Evolutionary conservation across 2,113 vertebrate genomes (phyloP).

Genomic region (Lepus europaeus): DNA sequence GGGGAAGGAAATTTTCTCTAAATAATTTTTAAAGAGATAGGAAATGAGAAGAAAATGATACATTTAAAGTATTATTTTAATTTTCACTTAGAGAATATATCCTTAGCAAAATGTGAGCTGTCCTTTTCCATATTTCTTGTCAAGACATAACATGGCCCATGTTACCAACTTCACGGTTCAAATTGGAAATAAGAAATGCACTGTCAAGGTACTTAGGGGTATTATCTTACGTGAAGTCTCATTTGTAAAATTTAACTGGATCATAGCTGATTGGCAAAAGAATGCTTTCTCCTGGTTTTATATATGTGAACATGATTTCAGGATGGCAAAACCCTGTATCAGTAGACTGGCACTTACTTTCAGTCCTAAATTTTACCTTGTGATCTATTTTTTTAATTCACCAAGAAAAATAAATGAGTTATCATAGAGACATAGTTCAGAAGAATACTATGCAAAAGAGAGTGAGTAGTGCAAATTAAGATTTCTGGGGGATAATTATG

Average conservation of each 20-base stretch:
- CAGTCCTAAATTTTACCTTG: background rate
- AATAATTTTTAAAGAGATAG: conserved; percentile 66
- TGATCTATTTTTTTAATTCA: background rate
- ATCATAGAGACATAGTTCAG: background rate
- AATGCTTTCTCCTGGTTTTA: background rate
- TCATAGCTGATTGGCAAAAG: background rate
- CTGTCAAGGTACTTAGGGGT: background rate
- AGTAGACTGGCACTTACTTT: background rate
- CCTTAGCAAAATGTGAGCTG: background rate
- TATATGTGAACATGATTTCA: background rate
- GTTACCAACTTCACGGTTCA: background rate
- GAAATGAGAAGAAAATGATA: background rate
- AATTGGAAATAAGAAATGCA: background rate
- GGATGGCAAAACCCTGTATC: background rate
- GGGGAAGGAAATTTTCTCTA: conserved; percentile 49
- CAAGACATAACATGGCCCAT: background rate
- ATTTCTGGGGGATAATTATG: background rate
- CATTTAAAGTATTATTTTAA: background rate
- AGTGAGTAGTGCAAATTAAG: background rate
- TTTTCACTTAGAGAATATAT: conserved; percentile 14
- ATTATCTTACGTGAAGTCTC: background rate
- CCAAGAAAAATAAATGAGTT: background rate
- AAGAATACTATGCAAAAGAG: background rate
- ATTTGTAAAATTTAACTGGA: background rate
- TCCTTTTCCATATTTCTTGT: background rate